Evolutionary conservation across 30 jellyfish, hydroid and myxozoan genomes (phyloP).

Genomic region (Hydractinia echinata): DNA sequence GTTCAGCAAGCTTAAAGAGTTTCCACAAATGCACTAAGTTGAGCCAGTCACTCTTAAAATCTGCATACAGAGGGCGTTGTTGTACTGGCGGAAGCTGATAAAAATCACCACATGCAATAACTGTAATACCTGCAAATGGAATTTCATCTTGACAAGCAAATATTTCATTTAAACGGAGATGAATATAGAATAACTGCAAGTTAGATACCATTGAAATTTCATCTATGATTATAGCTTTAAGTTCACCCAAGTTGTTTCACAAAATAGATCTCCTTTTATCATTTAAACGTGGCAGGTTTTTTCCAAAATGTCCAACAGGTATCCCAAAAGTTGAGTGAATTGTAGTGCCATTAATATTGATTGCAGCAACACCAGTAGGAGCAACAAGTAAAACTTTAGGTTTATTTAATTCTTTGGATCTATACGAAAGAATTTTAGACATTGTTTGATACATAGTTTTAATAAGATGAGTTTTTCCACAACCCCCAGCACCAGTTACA

Average conservation of each 20-base stretch:
- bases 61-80: neutral
- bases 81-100: too few species aligned
- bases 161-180: conserved; percentile 11
- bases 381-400: conserved; percentile 12
- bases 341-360: too few species aligned
- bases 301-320: neutral
- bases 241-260: neutral
- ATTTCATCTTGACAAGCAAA: conserved; percentile 2
- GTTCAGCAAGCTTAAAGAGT: neutral
- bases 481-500: conserved; percentile 28
- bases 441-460: conserved; percentile 6
- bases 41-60: neutral
- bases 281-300: neutral
- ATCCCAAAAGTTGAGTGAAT: too few species aligned
- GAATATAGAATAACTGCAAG: neutral
- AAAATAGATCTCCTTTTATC: neutral
- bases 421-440: neutral
- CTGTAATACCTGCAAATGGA: conserved; percentile 18
- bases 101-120: conserved; percentile 19
- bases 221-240: conserved; percentile 10
- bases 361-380: too few species aligned
- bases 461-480: conserved; percentile 17
- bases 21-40: neutral
- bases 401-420: neutral
- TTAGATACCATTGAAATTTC: conserved; percentile 30